Conservation (phyloP, 1,140 invertebrate species). For the Cydia pomonella region DNA sequence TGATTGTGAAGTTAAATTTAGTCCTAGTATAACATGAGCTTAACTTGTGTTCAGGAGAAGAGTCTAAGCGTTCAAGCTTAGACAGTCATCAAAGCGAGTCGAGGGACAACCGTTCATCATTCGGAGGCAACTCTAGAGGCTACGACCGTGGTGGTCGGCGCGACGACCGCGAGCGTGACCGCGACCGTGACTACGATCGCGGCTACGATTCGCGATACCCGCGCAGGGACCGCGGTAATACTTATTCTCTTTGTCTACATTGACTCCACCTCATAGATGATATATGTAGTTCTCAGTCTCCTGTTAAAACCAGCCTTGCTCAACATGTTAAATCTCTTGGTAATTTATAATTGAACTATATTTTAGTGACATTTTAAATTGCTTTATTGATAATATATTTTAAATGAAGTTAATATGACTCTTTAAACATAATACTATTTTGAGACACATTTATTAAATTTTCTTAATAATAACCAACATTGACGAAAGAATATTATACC, state of each 20-base stretch:
- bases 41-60: constrained; percentile 69
- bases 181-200: constrained; percentile 79
- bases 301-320: not conserved
- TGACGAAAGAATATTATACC: not conserved
- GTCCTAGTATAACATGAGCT: not conserved
- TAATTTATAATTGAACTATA: constrained; percentile 3
- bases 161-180: constrained; percentile 81
- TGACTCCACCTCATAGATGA: no score
- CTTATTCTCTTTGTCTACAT: constrained; percentile 22
- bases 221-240: constrained; percentile 73
- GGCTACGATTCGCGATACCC: constrained; percentile 74
- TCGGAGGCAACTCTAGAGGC: constrained; percentile 77
- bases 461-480: not conserved
- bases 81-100: constrained; percentile 76
- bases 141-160: constrained; percentile 80
- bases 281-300: no score
- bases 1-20: not conserved
- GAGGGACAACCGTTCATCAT: constrained; percentile 80
- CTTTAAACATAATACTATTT: not conserved
- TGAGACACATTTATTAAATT: not conserved
- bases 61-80: constrained; percentile 80
- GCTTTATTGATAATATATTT: no score
- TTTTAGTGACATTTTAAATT: no score
- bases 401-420: no score
- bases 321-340: not conserved